Percentiles rank a stretch among this genome's conserved stretches.
Evolutionary conservation across 1,140 invertebrate genomes (phyloP).

Genomic region (Aphaenogaster rudis): DNA sequence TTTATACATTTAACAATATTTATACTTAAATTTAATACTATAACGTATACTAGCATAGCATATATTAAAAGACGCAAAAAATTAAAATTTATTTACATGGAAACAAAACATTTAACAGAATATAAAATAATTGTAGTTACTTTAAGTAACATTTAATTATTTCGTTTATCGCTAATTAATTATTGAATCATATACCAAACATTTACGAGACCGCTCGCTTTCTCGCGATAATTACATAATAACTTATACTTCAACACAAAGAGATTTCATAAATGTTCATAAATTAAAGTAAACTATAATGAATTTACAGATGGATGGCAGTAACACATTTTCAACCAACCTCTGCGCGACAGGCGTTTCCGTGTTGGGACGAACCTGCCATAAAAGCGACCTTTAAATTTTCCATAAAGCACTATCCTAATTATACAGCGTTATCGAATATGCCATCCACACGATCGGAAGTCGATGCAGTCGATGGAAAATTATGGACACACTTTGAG

Average conservation of each 20-base stretch:
- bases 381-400: conserved; percentile 91
- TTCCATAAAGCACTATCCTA: conserved; percentile 87
- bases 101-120: background rate
- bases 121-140: background rate
- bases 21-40: background rate
- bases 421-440: conserved; percentile 88
- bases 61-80: too few relatives aligned
- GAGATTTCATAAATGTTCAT: background rate
- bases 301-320: conserved; percentile 33
- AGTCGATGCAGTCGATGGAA: conserved; percentile 80
- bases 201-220: background rate
- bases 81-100: background rate
- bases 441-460: conserved; percentile 85
- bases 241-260: background rate
- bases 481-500: conserved; percentile 90
- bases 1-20: too few relatives aligned
- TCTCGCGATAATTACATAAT: conserved; percentile 3
- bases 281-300: background rate
- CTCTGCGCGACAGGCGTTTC: conserved; percentile 91
- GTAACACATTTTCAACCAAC: conserved; percentile 87
- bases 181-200: conserved; percentile 12
- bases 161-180: background rate
- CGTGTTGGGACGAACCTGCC: conserved; percentile 93
- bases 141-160: background rate
- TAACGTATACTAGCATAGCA: too few relatives aligned